Conservation (phyloP, 2,888 invertebrate species). For the Calephelis perditalis region DNA sequence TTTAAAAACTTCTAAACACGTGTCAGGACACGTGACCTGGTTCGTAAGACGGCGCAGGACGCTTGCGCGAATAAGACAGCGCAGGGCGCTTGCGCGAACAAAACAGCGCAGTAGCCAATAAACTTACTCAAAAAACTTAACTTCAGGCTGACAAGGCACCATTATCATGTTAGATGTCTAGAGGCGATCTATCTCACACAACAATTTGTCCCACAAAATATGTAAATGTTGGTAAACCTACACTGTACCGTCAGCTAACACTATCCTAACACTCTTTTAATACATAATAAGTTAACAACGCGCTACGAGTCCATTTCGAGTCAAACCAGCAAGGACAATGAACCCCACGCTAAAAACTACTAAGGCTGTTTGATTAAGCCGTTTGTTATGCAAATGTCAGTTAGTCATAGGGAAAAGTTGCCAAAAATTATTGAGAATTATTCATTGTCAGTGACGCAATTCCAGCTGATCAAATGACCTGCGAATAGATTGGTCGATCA, state of each 20-base stretch:
- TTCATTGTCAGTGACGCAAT: neutral
- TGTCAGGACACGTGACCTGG: no score
- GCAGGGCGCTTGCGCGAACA: no score
- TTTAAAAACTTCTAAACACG: no score
- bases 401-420: slow-evolving; percentile 58
- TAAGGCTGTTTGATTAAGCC: slow-evolving; percentile 26
- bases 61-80: no score
- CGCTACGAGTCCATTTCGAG: slow-evolving; percentile 39
- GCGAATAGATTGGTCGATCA: neutral
- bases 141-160: no score
- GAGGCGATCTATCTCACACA: no score
- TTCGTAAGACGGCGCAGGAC: no score
- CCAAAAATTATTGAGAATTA: slow-evolving; percentile 43
- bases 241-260: slow-evolving; percentile 26
- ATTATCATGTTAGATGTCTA: no score
- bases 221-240: slow-evolving; percentile 23
- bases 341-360: slow-evolving; percentile 27
- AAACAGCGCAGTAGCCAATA: no score
- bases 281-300: slow-evolving; percentile 42
- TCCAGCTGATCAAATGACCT: slow-evolving; percentile 1
- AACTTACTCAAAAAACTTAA: no score
- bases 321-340: slow-evolving; percentile 34
- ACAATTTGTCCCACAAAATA: neutral
- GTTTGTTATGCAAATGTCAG: slow-evolving; percentile 39
- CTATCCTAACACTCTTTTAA: slow-evolving; percentile 38